Evolutionary conservation across 1,140 invertebrate species (phyloP).

Genomic region (Idris sp.): DNA sequence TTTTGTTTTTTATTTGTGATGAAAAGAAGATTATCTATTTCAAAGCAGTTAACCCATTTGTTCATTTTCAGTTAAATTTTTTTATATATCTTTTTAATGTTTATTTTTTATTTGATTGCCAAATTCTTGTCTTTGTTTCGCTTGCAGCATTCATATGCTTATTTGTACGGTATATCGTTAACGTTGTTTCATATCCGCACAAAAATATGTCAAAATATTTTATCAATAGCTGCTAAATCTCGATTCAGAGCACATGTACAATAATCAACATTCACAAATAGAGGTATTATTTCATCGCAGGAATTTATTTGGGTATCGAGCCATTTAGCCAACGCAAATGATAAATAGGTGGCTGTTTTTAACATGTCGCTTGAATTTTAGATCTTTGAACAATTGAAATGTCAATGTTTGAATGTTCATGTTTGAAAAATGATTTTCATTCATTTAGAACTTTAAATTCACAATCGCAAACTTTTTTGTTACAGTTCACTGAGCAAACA

Average conservation of each 20-base stretch:
- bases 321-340: constrained; percentile 38
- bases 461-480: neutral
- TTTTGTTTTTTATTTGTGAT: no score
- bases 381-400: constrained; percentile 19
- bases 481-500: no score
- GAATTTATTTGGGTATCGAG: constrained; percentile 43
- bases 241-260: constrained; percentile 70
- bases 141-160: neutral
- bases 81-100: no score
- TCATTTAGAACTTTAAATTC: neutral
- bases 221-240: constrained; percentile 72
- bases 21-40: no score
- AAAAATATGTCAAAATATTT: constrained; percentile 77
- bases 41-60: no score
- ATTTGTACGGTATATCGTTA: neutral
- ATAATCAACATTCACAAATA: constrained; percentile 51
- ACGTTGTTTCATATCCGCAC: neutral
- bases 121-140: neutral
- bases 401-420: neutral
- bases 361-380: constrained; percentile 25
- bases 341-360: constrained; percentile 38
- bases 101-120: neutral
- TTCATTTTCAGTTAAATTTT: no score
- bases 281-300: constrained; percentile 30
- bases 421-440: neutral